Conservation (phyloP, 2,113 vertebrate genomes). For the Oncorhynchus clarkii region DNA sequence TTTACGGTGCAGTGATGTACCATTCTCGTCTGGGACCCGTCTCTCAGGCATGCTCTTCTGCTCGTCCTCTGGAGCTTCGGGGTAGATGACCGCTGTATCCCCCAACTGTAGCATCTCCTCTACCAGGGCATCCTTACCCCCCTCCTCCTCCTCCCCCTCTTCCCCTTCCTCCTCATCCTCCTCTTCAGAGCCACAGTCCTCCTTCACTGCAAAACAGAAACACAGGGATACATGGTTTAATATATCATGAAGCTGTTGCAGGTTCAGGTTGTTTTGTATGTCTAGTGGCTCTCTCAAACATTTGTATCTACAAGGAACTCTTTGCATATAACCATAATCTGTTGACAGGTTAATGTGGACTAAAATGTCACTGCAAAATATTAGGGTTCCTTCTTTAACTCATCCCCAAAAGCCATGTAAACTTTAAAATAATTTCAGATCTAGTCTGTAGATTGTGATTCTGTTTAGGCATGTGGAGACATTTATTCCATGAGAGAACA, state of each 20-base stretch:
- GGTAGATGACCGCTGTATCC: constrained; percentile 87
- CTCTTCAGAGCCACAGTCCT: constrained; percentile 87
- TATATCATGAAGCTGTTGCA: constrained; percentile 8
- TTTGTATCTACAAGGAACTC: no score
- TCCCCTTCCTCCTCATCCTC: constrained; percentile 77
- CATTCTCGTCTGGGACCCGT: constrained; percentile 90
- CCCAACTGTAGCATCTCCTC: constrained; percentile 89
- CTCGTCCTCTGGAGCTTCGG: constrained; percentile 89
- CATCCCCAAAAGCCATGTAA: no score
- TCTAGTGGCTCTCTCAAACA: background rate
- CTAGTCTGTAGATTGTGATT: no score
- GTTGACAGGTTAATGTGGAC: background rate
- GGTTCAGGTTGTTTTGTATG: background rate
- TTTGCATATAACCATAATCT: background rate
- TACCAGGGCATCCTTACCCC: constrained; percentile 82
- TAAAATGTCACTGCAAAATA: background rate
- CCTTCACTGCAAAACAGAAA: constrained; percentile 69
- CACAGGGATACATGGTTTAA: constrained; percentile 1
- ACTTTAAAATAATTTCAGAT: no score
- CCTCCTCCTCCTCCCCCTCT: constrained; percentile 74
- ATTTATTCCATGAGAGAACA: background rate
- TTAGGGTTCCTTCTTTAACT: no score
- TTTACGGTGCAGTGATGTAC: constrained; percentile 59
- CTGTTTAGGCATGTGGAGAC: no score
- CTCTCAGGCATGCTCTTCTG: constrained; percentile 86